A percentile compares a stretch with the other conserved stretches of the same genome.
phyloP scores from a whole-genome alignment of 2,797 vertebrate species.

The Chloroceryle amazona region DNA sequence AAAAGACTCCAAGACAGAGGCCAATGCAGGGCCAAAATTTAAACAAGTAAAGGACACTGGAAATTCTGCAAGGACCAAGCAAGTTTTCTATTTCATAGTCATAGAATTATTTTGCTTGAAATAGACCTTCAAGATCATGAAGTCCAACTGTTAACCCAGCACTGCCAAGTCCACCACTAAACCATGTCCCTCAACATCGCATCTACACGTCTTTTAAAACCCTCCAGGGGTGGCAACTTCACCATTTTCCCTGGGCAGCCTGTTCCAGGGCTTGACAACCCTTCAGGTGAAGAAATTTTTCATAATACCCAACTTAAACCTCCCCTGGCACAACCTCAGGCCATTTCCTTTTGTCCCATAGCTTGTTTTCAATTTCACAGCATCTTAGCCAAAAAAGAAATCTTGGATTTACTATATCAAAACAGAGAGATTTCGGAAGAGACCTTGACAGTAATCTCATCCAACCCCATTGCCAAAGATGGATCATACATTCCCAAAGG shows the following conservation, averaged over 20 bases:
- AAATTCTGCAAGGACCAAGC: background rate
- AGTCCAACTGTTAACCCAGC: background rate
- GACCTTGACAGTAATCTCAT: background rate
- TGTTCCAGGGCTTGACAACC: background rate
- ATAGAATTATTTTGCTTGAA: background rate
- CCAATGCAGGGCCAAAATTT: background rate
- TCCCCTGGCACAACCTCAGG: background rate
- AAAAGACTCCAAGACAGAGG: background rate
- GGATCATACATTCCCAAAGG: background rate
- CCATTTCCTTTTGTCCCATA: background rate
- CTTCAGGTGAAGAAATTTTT: background rate
- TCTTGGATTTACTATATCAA: background rate
- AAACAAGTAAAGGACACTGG: background rate
- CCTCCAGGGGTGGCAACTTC: background rate
- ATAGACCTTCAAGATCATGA: background rate
- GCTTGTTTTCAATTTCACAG: background rate
- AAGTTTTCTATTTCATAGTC: background rate
- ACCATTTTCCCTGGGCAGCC: background rate
- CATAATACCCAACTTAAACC: too few species aligned
- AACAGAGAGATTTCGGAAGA: background rate
- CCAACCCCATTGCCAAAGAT: background rate
- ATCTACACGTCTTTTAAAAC: background rate
- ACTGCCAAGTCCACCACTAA: background rate
- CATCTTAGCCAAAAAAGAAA: background rate
- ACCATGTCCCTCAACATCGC: too few species aligned